Evolutionary conservation across 2,888 invertebrate genomes (phyloP).

Genomic region (Patella pellucida): DNA sequence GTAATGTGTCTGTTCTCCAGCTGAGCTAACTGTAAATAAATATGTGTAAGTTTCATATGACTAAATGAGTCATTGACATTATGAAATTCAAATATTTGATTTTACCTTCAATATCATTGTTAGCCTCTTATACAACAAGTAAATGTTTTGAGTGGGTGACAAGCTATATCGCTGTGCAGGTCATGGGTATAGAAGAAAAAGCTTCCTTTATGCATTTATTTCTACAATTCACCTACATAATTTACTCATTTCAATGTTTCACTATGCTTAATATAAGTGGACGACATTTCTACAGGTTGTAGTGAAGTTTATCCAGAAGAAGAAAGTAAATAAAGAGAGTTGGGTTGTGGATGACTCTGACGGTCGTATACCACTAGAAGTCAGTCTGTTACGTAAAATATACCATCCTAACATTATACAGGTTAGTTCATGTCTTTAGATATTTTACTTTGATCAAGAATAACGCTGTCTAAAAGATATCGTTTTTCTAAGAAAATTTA

Average conservation of each 20-base stretch:
- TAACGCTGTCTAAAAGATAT: too few relatives aligned
- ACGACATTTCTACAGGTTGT: constrained; percentile 73
- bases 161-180: background rate
- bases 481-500: too few relatives aligned
- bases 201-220: too few relatives aligned
- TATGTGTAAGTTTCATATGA: too few relatives aligned
- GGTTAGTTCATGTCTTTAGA: constrained; percentile 45
- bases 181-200: too few relatives aligned
- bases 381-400: constrained; percentile 78
- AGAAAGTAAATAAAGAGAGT: constrained; percentile 79
- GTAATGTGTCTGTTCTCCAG: too few relatives aligned
- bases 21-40: too few relatives aligned
- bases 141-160: background rate
- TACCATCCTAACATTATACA: constrained; percentile 80
- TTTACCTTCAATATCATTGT: too few relatives aligned
- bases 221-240: too few relatives aligned
- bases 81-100: too few relatives aligned
- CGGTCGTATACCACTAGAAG: constrained; percentile 78
- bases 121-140: too few relatives aligned
- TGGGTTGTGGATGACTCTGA: constrained; percentile 74
- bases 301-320: constrained; percentile 81
- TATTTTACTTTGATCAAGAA: background rate
- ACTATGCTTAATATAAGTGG: background rate
- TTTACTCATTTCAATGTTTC: constrained; percentile 16
- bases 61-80: too few relatives aligned